These are phyloP conservation scores for Steinernema carpocapsae DNA, from an alignment of 2,888 invertebrate species.

Conservation along the genomic window DNA sequence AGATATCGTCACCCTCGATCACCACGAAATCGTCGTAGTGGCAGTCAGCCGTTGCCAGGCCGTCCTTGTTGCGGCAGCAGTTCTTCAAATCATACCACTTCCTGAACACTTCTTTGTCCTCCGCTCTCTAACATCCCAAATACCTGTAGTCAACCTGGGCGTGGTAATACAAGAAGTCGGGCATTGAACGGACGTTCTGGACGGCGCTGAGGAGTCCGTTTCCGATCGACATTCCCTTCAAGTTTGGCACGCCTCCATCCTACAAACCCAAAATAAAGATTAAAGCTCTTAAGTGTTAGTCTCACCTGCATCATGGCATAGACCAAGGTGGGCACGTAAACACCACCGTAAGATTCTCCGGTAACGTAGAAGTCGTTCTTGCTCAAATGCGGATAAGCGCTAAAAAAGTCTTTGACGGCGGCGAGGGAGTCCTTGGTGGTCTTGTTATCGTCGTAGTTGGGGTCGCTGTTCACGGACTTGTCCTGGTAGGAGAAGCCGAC, in stretches of 20 bases:
- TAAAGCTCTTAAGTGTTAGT: background rate
- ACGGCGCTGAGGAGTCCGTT: conserved; percentile 60
- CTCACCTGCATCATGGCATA: conserved; percentile 42
- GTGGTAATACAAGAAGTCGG: conserved; percentile 51
- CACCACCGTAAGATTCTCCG: conserved; percentile 71
- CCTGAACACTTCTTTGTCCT: conserved; percentile 43
- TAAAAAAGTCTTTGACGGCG: conserved; percentile 71
- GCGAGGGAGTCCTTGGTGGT: conserved; percentile 69
- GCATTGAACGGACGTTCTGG: conserved; percentile 53
- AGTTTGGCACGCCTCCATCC: conserved; percentile 44
- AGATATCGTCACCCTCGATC: background rate
- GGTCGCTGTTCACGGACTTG: conserved; percentile 50
- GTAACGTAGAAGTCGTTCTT: conserved; percentile 70
- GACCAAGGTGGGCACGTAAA: conserved; percentile 71
- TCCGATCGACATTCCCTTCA: conserved; percentile 60
- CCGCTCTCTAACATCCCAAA: background rate
- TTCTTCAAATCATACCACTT: conserved; percentile 50
- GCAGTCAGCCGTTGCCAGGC: conserved; percentile 30
- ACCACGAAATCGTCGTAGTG: conserved; percentile 23
- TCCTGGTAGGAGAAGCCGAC: conserved; percentile 72
- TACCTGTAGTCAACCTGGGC: conserved; percentile 42
- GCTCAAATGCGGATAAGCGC: conserved; percentile 70
- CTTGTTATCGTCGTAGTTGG: conserved; percentile 51
- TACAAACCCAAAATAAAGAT: background rate
- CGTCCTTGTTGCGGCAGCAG: conserved; percentile 44